Evolutionary conservation across 2,113 vertebrate genomes (phyloP).

Genomic region (Antennarius striatus): DNA sequence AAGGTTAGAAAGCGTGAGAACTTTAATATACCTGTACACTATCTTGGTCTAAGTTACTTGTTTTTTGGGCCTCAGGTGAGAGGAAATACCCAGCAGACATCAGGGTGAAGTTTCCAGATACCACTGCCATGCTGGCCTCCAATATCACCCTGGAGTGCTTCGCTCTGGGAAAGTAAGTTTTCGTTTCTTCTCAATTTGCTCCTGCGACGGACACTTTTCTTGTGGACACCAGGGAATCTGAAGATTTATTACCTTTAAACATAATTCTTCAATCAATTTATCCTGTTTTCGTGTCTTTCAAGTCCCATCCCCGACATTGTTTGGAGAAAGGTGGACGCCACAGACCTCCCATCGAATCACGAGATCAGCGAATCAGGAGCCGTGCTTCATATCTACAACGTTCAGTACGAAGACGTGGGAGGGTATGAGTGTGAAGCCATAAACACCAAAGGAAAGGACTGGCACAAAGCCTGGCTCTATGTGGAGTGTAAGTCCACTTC

Average conservation of each 20-base stretch:
- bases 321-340: conserved; percentile 90
- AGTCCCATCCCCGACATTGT: conserved; percentile 94
- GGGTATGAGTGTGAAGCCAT: conserved; percentile 94
- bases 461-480: conserved; percentile 89
- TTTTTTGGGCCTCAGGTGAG: conserved; percentile 73
- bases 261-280: not conserved
- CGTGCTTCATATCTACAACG: conserved; percentile 92
- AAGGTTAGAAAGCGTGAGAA: conserved; percentile 39
- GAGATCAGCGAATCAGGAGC: conserved; percentile 92
- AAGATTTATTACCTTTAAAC: not conserved
- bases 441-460: conserved; percentile 94
- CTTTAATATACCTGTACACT: too few relatives aligned
- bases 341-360: conserved; percentile 88
- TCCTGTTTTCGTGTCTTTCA: not conserved
- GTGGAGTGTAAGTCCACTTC: conserved; percentile 84
- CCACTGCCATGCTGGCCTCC: conserved; percentile 87
- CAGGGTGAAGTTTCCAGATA: conserved; percentile 89
- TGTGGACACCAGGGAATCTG: not conserved
- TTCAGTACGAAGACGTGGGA: conserved; percentile 96
- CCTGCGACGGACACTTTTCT: not conserved
- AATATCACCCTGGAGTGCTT: conserved; percentile 97
- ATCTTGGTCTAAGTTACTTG: not conserved
- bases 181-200: not conserved
- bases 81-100: conserved; percentile 95
- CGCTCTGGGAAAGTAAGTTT: conserved; percentile 95